A percentile compares a stretch with the other conserved stretches of the same genome.
Conservation (phyloP, 2,113 vertebrate genomes). For the Malaclemys terrapin region DNA sequence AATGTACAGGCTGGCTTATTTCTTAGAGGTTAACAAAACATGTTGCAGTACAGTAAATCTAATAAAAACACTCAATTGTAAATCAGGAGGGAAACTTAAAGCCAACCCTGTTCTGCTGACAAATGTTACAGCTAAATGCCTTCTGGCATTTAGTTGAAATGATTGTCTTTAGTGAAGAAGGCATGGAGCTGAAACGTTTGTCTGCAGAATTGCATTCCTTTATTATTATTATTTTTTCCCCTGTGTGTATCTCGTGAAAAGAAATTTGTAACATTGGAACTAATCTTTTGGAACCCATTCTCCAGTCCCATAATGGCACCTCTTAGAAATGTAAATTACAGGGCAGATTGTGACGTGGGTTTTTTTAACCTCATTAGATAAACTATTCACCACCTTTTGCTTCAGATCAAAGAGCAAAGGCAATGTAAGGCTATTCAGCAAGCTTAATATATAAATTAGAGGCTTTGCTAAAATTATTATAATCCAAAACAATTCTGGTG, state of each 20-base stretch:
- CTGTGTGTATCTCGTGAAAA: conserved; percentile 36
- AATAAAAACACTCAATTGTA: conserved; percentile 60
- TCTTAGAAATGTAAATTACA: conserved; percentile 52
- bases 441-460: conserved; percentile 73
- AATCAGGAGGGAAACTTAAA: conserved; percentile 62
- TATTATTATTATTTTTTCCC: conserved; percentile 45
- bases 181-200: conserved; percentile 59
- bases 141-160: conserved; percentile 51
- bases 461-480: conserved; percentile 62
- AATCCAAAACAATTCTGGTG: conserved; percentile 46
- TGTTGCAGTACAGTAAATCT: conserved; percentile 42
- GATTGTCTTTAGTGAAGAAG: conserved; percentile 54
- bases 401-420: conserved; percentile 59
- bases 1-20: not conserved
- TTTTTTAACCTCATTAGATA: conserved; percentile 12
- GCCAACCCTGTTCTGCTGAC: conserved; percentile 35
- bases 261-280: conserved; percentile 42
- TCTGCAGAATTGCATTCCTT: conserved; percentile 56
- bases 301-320: conserved; percentile 29
- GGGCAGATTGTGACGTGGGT: conserved; percentile 5
- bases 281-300: conserved; percentile 11
- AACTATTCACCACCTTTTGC: conserved; percentile 59
- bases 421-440: conserved; percentile 50
- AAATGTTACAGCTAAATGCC: conserved; percentile 56
- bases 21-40: conserved; percentile 61